Base-by-base conservation (phyloP, 2,888 invertebrate species). In the Eutolmus rufibarbis region DNA sequence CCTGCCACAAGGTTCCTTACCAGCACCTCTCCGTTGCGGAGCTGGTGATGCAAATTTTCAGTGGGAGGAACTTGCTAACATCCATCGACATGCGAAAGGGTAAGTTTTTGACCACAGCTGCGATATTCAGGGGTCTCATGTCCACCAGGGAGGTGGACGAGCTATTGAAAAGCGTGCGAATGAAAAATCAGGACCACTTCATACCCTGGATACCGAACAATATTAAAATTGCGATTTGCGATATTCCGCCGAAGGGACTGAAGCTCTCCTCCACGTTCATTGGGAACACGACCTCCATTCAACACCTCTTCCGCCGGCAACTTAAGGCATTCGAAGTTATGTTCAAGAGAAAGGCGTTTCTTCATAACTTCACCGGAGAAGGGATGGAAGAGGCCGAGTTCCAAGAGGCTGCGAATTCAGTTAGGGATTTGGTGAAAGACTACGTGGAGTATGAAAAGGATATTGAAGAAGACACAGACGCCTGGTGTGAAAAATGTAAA, bases 331-430 rank as follows among this genome's bases (percentile, higher is more conserved):
- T 96, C 92, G 95, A 95, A 0, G 95, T 96, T 87, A 97, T 97
- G 97, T 96, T 97, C 93, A 93, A 96, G 86, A 95, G 97, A 88
- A 96, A 93, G 92, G 97, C 97, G 74, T 97, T 97, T 94, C 93
- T 97, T 34, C 97, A 97, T 92, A 97, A 96, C 97, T 97, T 96
- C 92, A 96, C 96, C 0, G 96, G 96, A 14, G 97, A 97, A 92
- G 97, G 97, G 34, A 97, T 97, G 97, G 97, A 97, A 91, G 96
- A 97, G 91, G 95, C 96, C 94, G 97, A 97, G 92, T 97, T 97
- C 92, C 95, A 95, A 0, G 97, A 97, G 90, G 97, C 97, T 0
- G 96, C 96, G 91, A 95, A 96, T 90, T 97, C 96, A 93, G 95
- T 97, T 94, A 96, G 95, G 90, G 95, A 95, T 88, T 92, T 96